phyloP scores from a whole-genome alignment of 2,797 vertebrate genomes.

The Chromobotia macracanthus region DNA sequence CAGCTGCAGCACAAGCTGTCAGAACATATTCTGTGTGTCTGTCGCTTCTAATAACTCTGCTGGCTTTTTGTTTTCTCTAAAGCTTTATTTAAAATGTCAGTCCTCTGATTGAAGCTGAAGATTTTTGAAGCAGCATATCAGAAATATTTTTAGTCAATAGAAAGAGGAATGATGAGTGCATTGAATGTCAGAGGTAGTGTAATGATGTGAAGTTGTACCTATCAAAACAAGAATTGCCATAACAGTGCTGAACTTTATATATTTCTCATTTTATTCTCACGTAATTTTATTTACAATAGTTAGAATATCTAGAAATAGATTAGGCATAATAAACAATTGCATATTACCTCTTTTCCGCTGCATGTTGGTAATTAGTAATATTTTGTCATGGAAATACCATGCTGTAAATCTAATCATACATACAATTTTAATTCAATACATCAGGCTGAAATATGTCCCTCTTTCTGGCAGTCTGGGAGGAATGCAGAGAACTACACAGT shows the following conservation, averaged over 20 bases:
- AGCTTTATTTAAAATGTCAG: slow-evolving; percentile 39
- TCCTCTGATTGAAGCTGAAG: background rate
- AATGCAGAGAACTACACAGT: slow-evolving; percentile 52
- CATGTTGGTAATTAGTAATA: no score
- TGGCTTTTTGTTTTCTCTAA: slow-evolving; percentile 31
- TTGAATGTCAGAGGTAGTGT: background rate
- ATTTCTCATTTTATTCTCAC: background rate
- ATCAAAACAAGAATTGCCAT: background rate
- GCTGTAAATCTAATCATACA: no score
- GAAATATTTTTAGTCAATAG: background rate
- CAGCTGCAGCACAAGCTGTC: slow-evolving; percentile 30
- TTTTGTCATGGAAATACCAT: background rate
- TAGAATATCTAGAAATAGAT: no score
- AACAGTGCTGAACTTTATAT: background rate
- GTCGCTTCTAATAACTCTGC: slow-evolving; percentile 8
- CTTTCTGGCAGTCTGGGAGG: slow-evolving; percentile 20
- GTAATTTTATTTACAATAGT: background rate
- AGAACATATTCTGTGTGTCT: slow-evolving; percentile 50
- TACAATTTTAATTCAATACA: background rate
- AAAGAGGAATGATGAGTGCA: background rate
- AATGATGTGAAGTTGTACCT: background rate
- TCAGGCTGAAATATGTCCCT: background rate
- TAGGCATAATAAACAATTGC: no score
- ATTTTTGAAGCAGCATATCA: slow-evolving; percentile 26
- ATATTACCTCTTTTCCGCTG: no score